Evolutionary conservation across 2,888 invertebrate genomes (phyloP), one percentile per base, ranked within the genome.

Genomic region (Gymnocheta viridis): DNA sequence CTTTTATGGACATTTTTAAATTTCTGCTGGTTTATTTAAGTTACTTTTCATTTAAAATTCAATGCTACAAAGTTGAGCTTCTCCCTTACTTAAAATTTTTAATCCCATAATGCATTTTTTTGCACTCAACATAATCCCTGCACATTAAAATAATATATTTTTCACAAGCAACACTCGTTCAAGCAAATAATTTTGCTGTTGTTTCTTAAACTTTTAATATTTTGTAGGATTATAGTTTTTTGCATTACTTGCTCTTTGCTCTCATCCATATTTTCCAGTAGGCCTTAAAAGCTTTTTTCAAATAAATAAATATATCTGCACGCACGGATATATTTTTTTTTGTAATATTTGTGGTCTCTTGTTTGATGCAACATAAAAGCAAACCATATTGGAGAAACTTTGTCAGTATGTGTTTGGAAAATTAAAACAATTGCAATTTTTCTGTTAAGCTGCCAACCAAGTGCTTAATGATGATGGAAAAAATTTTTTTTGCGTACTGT

Each of bases 391-490:
- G 32, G 38, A 62, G 19, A 35, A 51, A 56, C 56, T 32, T 38
- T 12, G 67, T 66, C 41, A 72, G 49, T 56, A 56, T 54, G 58
- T 3, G 27, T 17, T 51, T 35, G 32, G n/a, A 60, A 60, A 41
- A 69, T 72, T 56, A 22, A 74, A 81, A 81, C 54, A 74, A 56
- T 69, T 74, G 67, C 62, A 69, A 44, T 60, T 76, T 76, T 27
- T 12, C 54, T 62, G 35, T 60, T 62, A 47, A 81, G 58, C 69
- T 74, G 54, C 24, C 60, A 81, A 66, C 29, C 47, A 56, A 67
- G 19, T 49, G 22, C n/a, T 80, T 49, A 41, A 80, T 38, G 17
- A 32, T n/a, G 56, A 70, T 17, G 41, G 51, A 47, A 22, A 32
- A 47, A 51, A 29, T 60, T n/a, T 2, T 60, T 19, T 14, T 49